Conservation (phyloP, 2,888 invertebrate genomes). For the Cinara cedri region DNA sequence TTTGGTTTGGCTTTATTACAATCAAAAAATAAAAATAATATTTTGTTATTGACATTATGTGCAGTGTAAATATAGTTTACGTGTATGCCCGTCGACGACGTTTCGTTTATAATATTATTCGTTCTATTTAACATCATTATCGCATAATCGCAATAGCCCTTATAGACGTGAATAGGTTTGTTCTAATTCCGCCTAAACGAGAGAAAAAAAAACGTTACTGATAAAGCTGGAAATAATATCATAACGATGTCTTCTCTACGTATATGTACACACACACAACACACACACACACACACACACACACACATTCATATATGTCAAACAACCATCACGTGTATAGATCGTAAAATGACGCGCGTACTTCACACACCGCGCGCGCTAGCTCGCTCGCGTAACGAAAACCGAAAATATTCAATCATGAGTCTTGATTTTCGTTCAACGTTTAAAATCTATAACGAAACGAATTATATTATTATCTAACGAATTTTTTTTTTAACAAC, state of each 20-base stretch:
- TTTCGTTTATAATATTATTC: not conserved
- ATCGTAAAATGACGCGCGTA: not conserved
- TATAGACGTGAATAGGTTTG: conserved; percentile 42
- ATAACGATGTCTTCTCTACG: too few relatives aligned
- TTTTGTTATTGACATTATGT: not conserved
- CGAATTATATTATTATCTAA: too few relatives aligned
- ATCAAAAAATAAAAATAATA: not conserved
- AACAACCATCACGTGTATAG: too few relatives aligned
- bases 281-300: too few relatives aligned
- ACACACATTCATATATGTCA: too few relatives aligned
- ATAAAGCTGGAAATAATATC: conserved; percentile 41
- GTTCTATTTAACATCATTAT: conserved; percentile 21
- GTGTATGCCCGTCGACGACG: not conserved
- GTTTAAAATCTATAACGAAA: too few relatives aligned
- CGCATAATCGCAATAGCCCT: conserved; percentile 17
- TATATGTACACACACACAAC: too few relatives aligned
- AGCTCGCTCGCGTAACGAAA: too few relatives aligned
- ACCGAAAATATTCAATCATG: too few relatives aligned
- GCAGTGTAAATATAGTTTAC: not conserved
- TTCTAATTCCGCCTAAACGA: conserved; percentile 21
- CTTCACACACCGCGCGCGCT: not conserved
- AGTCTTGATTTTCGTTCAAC: too few relatives aligned
- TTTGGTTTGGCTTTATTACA: conserved; percentile 10
- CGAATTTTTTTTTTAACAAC: too few relatives aligned
- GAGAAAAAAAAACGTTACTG: conserved; percentile 27